Percentiles rank a stretch among this genome's conserved stretches.
Evolutionary conservation across 2,797 vertebrate genomes (phyloP).

Genomic region (Sorex maritimensis): DNA sequence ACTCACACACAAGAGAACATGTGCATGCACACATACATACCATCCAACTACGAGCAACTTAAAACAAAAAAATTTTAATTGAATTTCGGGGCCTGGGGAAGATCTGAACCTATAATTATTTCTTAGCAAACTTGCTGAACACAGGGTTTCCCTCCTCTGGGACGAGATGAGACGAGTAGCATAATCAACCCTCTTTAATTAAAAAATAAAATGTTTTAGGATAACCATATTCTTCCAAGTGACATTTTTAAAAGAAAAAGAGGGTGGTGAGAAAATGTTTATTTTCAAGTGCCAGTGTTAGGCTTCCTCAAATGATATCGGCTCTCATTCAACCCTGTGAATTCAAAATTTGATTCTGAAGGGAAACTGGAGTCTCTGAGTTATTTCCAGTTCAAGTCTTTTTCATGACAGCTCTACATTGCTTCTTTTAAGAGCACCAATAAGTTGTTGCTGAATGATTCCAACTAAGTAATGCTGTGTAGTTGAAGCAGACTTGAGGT

Average conservation of each 20-base stretch:
- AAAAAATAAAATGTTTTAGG: slow-evolving; percentile 87
- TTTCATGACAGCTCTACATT: not conserved
- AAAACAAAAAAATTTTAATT: slow-evolving; percentile 87
- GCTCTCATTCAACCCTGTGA: slow-evolving; percentile 31
- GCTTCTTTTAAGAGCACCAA: slow-evolving; percentile 48
- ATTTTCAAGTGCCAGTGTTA: slow-evolving; percentile 60
- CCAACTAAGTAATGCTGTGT: not conserved
- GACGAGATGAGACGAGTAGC: slow-evolving; percentile 87
- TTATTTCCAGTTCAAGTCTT: slow-evolving; percentile 1
- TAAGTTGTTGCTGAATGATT: not conserved
- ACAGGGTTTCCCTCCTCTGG: slow-evolving; percentile 83
- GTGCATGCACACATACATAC: slow-evolving; percentile 43
- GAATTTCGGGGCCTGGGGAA: slow-evolving; percentile 87
- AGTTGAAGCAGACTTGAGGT: not conserved
- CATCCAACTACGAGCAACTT: slow-evolving; percentile 84
- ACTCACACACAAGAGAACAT: not conserved
- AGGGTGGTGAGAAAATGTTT: slow-evolving; percentile 72
- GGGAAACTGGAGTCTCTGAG: not conserved
- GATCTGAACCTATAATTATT: slow-evolving; percentile 88
- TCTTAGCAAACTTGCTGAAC: slow-evolving; percentile 88
- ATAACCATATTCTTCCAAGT: slow-evolving; percentile 86
- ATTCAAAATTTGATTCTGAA: slow-evolving; percentile 20
- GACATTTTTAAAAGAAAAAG: slow-evolving; percentile 72
- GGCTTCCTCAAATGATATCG: slow-evolving; percentile 10
- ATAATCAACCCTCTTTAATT: slow-evolving; percentile 88